Evolutionary conservation across 2,888 invertebrate species (phyloP).

Genomic region (Saturnia japonica): DNA sequence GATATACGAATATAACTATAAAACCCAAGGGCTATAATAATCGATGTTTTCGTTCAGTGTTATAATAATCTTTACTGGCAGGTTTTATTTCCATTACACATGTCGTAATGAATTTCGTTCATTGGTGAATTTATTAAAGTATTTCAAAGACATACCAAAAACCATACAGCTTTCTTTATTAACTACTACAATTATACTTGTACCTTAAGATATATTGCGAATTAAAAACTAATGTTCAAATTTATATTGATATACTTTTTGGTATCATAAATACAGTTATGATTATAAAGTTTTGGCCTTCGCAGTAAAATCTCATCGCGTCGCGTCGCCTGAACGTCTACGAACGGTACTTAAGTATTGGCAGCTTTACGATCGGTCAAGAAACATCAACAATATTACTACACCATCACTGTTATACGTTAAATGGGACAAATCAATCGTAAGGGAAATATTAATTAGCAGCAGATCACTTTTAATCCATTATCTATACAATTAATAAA

Average conservation of each 20-base stretch:
- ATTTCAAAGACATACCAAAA: neutral
- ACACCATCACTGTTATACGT: neutral
- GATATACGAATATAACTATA: neutral
- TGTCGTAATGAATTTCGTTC: neutral
- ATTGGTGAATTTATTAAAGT: neutral
- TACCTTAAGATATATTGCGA: neutral
- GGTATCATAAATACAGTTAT: neutral
- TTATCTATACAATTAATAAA: too few species aligned
- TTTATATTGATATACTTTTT: neutral
- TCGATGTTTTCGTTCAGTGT: neutral
- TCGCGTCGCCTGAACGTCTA: slow-evolving; percentile 15
- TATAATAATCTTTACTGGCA: neutral
- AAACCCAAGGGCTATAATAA: neutral
- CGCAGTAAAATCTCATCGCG: neutral
- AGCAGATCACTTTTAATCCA: too few species aligned
- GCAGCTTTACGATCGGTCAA: slow-evolving; percentile 5
- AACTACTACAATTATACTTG: neutral
- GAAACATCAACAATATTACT: neutral
- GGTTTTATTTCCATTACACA: neutral
- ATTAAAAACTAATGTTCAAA: neutral
- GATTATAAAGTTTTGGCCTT: neutral
- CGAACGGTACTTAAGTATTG: slow-evolving; percentile 12
- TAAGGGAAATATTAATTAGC: neutral
- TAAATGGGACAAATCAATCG: neutral
- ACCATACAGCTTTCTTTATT: neutral